A percentile compares a stretch with the other conserved stretches of the same genome.
phyloP scores from a whole-genome alignment of 1,140 invertebrate genomes.

The Lucilia sericata region DNA sequence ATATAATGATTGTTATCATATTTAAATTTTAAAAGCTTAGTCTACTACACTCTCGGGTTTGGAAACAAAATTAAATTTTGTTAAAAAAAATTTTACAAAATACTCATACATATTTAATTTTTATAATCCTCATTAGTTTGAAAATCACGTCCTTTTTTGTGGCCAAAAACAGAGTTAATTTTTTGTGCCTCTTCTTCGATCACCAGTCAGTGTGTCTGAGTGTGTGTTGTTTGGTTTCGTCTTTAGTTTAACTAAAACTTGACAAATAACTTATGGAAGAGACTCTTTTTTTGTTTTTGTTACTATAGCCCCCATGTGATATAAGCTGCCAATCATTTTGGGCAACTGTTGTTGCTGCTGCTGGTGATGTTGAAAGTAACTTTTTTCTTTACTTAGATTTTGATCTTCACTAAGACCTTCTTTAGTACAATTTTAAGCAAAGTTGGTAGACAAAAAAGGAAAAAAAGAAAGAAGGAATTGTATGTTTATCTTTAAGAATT shows the following conservation, averaged over 20 bases:
- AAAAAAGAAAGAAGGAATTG: background rate
- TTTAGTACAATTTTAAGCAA: background rate
- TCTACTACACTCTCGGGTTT: background rate
- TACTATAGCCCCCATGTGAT: background rate
- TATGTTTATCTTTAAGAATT: conserved; percentile 34
- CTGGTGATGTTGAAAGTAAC: background rate
- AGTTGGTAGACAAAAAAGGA: background rate
- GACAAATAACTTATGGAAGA: conserved; percentile 39
- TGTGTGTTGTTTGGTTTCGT: background rate
- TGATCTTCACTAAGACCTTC: conserved; percentile 4
- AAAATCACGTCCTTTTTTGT: conserved; percentile 30
- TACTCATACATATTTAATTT: conserved; percentile 34
- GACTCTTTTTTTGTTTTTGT: background rate
- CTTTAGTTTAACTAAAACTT: conserved; percentile 18
- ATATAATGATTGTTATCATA: conserved; percentile 16
- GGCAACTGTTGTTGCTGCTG: background rate
- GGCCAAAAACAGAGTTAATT: conserved; percentile 24
- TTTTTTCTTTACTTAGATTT: background rate
- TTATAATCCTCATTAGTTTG: conserved; percentile 42
- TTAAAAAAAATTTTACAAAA: background rate
- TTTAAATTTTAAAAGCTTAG: conserved; percentile 5
- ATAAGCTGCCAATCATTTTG: conserved; percentile 38
- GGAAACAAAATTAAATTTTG: background rate
- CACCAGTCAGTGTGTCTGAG: too few relatives aligned
- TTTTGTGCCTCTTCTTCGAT: background rate